Conservation (phyloP, 2,797 vertebrate genomes). For the Micropoecilia bifurca region DNA sequence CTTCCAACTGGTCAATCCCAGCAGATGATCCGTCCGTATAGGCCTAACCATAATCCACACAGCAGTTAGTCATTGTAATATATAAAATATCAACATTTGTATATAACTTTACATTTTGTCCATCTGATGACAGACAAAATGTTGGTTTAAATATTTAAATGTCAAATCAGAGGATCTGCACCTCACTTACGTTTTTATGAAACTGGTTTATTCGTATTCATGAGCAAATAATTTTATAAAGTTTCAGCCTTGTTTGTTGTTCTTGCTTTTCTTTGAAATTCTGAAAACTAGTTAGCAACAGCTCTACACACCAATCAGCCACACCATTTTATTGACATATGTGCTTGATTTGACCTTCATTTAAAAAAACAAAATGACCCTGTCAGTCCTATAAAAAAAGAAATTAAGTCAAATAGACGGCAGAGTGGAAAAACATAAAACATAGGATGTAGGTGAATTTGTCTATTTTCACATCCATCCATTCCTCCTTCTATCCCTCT, state of each 20-base stretch:
- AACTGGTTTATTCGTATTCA: neutral
- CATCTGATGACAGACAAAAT: too few species aligned
- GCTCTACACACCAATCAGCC: neutral
- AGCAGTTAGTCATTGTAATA: neutral
- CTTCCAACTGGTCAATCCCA: neutral
- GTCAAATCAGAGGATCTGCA: neutral
- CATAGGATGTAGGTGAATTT: too few species aligned
- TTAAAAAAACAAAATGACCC: neutral
- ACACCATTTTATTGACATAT: neutral
- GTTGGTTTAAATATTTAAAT: too few species aligned
- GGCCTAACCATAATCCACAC: neutral
- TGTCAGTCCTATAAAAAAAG: neutral
- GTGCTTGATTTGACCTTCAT: neutral
- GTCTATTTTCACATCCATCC: neutral
- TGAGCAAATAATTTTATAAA: neutral
- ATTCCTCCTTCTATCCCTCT: conserved; percentile 21
- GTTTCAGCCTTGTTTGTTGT: neutral
- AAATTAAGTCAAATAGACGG: neutral
- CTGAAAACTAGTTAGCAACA: neutral
- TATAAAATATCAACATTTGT: neutral
- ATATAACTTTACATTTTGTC: neutral
- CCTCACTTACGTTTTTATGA: neutral
- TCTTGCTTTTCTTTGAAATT: neutral
- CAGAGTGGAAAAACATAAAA: neutral
- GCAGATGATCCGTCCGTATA: neutral